These are phyloP conservation scores for Acanthurus leucopareius DNA, from an alignment of 2,797 vertebrate species.

Conservation along the genomic window DNA sequence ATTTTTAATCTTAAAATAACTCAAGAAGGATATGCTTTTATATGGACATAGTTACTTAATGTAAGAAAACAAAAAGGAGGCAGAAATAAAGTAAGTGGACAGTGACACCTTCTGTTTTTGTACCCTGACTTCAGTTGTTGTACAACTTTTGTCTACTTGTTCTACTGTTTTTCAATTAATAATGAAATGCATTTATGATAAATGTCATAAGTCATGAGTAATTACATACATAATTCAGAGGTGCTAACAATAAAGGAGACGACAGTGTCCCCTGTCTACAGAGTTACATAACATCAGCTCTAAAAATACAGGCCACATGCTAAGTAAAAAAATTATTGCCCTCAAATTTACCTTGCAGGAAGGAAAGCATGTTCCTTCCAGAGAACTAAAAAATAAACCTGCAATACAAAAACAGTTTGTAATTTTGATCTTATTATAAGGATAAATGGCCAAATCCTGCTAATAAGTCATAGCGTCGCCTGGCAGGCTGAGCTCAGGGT, in stretches of 20 bases:
- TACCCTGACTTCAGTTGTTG: not conserved
- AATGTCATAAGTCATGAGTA: not conserved
- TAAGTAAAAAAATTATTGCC: not conserved
- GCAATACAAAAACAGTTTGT: not conserved
- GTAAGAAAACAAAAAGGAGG: not conserved
- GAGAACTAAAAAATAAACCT: not conserved
- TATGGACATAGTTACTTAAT: not conserved
- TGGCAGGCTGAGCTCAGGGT: not conserved
- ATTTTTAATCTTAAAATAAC: too few relatives aligned
- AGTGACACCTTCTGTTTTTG: conserved; percentile 1
- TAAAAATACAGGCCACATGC: conserved; percentile 32
- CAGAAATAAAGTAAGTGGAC: not conserved
- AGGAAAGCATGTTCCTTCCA: rapidly evolving
- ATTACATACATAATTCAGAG: conserved; percentile 17
- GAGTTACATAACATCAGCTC: conserved; percentile 30
- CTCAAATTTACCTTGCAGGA: not conserved
- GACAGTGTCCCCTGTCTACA: conserved; percentile 5
- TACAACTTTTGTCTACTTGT: not conserved
- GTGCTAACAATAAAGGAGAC: not conserved
- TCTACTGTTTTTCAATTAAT: not conserved
- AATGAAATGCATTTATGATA: not conserved
- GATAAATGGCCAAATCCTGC: rapidly evolving
- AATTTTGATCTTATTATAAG: not conserved
- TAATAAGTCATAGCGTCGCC: not conserved
- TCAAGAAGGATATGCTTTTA: too few relatives aligned